A percentile compares a stretch with the other conserved stretches of the same genome.
phyloP scores from a whole-genome alignment of 2,888 invertebrate species.

The Ormyrus pomaceus region DNA sequence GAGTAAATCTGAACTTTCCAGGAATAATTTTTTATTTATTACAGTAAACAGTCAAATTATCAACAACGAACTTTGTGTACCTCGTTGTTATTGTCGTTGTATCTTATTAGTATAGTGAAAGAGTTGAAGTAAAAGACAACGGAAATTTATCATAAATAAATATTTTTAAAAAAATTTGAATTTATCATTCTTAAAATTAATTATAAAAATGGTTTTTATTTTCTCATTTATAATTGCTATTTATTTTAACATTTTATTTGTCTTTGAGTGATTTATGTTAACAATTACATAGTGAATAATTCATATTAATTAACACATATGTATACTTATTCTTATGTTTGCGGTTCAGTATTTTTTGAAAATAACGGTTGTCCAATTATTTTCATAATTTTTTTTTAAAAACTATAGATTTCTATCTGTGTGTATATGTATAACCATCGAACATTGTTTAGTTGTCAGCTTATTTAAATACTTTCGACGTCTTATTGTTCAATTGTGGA shows the following conservation, averaged over 20 bases:
- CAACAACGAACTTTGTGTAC: neutral
- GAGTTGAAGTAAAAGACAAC: too few species aligned
- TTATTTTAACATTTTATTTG: too few species aligned
- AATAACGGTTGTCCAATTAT: neutral
- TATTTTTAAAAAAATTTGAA: too few species aligned
- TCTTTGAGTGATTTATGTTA: neutral
- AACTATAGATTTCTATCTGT: neutral
- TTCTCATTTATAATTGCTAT: neutral
- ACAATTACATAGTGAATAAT: neutral
- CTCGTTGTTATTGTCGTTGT: slow-evolving; percentile 26
- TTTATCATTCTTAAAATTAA: too few species aligned
- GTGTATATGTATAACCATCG: neutral
- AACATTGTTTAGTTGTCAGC: neutral
- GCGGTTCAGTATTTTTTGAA: neutral
- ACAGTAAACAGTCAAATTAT: neutral
- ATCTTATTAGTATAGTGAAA: neutral
- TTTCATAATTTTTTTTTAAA: slow-evolving; percentile 10
- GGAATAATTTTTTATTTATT: neutral
- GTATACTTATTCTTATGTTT: too few species aligned
- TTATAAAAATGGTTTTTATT: too few species aligned
- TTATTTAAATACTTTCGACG: slow-evolving; percentile 20
- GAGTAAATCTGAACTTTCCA: slow-evolving; percentile 24
- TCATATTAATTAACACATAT: too few species aligned
- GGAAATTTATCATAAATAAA: too few species aligned
- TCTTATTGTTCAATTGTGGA: slow-evolving; percentile 3